Percentiles rank a stretch among this genome's conserved stretches.
These are phyloP conservation scores for Galeruca laticollis DNA, from an alignment of 2,888 invertebrate genomes.

Conservation along the genomic window DNA sequence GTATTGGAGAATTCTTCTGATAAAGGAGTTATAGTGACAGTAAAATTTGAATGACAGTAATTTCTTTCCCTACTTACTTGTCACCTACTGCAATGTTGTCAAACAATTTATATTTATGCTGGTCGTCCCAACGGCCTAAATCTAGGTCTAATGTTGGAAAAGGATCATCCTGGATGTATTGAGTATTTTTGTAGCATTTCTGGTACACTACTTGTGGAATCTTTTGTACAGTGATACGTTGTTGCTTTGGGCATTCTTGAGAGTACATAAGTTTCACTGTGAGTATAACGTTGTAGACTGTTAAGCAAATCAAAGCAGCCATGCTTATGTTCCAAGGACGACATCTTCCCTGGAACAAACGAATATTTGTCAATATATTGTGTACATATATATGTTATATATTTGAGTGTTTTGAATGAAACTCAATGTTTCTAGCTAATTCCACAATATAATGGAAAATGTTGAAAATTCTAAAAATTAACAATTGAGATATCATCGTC, in stretches of 20 bases:
- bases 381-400: too few relatives aligned
- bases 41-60: too few relatives aligned
- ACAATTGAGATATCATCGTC: too few relatives aligned
- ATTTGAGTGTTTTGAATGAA: too few relatives aligned
- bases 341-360: slow-evolving; percentile 65
- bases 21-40: too few relatives aligned
- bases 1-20: too few relatives aligned
- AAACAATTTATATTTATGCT: slow-evolving; percentile 77
- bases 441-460: too few relatives aligned
- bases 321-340: slow-evolving; percentile 79
- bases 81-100: slow-evolving; percentile 81
- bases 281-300: slow-evolving; percentile 74
- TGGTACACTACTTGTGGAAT: slow-evolving; percentile 48
- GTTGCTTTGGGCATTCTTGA: slow-evolving; percentile 40
- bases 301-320: slow-evolving; percentile 74
- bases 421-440: too few relatives aligned
- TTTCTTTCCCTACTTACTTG: slow-evolving; percentile 27
- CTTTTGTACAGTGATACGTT: slow-evolving; percentile 38
- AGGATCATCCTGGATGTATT: slow-evolving; percentile 54
- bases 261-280: slow-evolving; percentile 71
- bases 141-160: slow-evolving; percentile 74
- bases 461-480: too few relatives aligned
- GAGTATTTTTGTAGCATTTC: slow-evolving; percentile 44
- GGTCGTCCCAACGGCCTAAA: slow-evolving; percentile 81
- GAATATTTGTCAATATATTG: not conserved